phyloP scores from a whole-genome alignment of 2,113 vertebrate genomes.

The Glaucomys volans region DNA sequence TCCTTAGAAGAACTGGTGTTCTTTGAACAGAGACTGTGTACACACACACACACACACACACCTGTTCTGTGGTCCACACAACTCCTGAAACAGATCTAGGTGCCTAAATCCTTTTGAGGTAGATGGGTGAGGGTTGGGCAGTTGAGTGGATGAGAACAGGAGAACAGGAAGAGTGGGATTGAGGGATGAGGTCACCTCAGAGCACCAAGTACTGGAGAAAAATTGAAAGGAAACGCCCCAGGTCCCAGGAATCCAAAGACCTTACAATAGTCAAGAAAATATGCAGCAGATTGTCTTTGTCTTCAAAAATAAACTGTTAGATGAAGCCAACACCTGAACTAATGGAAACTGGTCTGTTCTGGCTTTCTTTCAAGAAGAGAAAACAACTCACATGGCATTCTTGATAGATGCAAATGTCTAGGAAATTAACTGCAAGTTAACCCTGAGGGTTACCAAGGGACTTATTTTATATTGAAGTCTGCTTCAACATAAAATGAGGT shows the following conservation, averaged over 20 bases:
- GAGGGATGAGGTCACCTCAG: background rate
- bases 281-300: constrained; percentile 1
- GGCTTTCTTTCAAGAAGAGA: constrained; percentile 35
- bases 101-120: background rate
- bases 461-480: background rate
- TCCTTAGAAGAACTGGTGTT: background rate
- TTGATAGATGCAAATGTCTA: background rate
- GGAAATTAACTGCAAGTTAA: constrained; percentile 35
- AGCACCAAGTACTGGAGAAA: background rate
- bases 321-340: constrained; percentile 58
- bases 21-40: background rate
- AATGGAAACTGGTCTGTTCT: constrained; percentile 44
- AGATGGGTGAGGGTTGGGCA: too few species aligned
- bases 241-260: background rate
- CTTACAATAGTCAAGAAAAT: constrained; percentile 38
- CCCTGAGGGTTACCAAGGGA: background rate
- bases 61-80: background rate
- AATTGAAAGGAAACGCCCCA: background rate
- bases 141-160: background rate
- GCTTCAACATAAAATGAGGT: background rate
- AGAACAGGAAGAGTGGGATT: background rate
- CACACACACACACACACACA: too few species aligned
- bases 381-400: constrained; percentile 34
- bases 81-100: background rate
- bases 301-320: constrained; percentile 55